Conservation (phyloP, 37 sponge, comb jelly and placozoan species). For the Petrosia ficiformis region DNA sequence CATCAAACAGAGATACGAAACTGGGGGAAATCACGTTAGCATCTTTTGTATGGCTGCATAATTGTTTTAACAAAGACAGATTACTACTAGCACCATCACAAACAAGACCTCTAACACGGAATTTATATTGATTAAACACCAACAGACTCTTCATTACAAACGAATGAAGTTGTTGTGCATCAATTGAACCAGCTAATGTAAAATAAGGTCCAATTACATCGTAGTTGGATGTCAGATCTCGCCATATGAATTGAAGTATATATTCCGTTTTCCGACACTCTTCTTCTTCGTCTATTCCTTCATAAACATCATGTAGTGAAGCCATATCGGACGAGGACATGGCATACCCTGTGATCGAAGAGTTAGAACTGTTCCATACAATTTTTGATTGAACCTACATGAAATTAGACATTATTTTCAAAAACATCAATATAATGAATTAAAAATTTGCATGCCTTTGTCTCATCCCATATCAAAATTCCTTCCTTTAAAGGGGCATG, state of each 20-base stretch:
- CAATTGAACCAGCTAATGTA: not conserved
- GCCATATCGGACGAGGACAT: slow-evolving; percentile 17
- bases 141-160: not conserved
- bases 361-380: slow-evolving; percentile 21
- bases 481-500: slow-evolving; percentile 3
- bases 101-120: slow-evolving; percentile 2
- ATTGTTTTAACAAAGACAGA: slow-evolving; percentile 1
- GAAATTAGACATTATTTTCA: not conserved
- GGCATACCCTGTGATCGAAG: slow-evolving; percentile 9
- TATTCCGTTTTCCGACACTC: slow-evolving; percentile 5
- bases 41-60: not conserved
- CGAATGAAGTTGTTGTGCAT: slow-evolving; percentile 1
- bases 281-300: not conserved
- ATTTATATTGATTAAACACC: slow-evolving; percentile 2
- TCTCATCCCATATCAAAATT: slow-evolving; percentile 19
- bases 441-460: not conserved
- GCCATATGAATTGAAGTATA: slow-evolving; percentile 15
- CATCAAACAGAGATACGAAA: slow-evolving; percentile 8
- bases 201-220: slow-evolving; percentile 33
- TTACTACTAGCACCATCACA: slow-evolving; percentile 29
- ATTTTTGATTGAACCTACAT: not conserved
- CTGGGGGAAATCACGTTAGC: slow-evolving; percentile 1
- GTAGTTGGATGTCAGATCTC: slow-evolving; percentile 6
- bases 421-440: not conserved
- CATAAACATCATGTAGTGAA: slow-evolving; percentile 19